These are phyloP conservation scores for Lucifuga dentata DNA, from an alignment of 2,113 vertebrate genomes.

Conservation along the genomic window DNA sequence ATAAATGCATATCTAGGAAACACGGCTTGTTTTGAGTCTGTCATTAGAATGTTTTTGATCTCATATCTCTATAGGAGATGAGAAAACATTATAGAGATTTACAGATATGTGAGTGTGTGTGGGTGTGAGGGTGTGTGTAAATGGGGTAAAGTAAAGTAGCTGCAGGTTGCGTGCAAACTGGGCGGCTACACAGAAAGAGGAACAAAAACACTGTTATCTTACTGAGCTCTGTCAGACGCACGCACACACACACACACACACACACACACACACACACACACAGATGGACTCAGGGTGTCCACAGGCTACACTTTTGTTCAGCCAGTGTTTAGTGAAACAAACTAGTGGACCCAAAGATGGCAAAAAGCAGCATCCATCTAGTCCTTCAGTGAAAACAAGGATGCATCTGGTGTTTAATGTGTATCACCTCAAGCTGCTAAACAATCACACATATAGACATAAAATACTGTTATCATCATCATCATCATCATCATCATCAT, in stretches of 20 bases:
- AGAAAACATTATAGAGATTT: constrained; percentile 8
- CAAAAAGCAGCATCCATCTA: constrained; percentile 30
- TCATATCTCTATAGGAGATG: no score
- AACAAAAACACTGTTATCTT: constrained; percentile 67
- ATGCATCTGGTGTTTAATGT: constrained; percentile 51
- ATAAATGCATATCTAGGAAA: no score
- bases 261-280: no score
- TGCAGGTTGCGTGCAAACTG: constrained; percentile 67
- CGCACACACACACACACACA: constrained; percentile 39
- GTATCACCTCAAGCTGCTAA: constrained; percentile 39
- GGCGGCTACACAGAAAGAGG: constrained; percentile 59
- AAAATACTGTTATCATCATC: constrained; percentile 14
- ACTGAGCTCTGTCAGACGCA: constrained; percentile 41
- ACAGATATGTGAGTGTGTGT: constrained; percentile 21
- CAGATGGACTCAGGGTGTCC: constrained; percentile 52
- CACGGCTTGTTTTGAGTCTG: no score
- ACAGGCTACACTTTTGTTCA: constrained; percentile 67
- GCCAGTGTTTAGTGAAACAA: constrained; percentile 38
- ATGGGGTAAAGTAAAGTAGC: constrained; percentile 45
- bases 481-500: constrained; percentile 10
- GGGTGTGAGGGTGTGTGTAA: neutral
- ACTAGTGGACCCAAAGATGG: constrained; percentile 38
- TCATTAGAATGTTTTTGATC: no score
- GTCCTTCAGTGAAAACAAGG: constrained; percentile 36
- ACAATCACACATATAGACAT: neutral